phyloP scores from a whole-genome alignment of 2,888 invertebrate genomes.

The Drosophila kuntzei region DNA sequence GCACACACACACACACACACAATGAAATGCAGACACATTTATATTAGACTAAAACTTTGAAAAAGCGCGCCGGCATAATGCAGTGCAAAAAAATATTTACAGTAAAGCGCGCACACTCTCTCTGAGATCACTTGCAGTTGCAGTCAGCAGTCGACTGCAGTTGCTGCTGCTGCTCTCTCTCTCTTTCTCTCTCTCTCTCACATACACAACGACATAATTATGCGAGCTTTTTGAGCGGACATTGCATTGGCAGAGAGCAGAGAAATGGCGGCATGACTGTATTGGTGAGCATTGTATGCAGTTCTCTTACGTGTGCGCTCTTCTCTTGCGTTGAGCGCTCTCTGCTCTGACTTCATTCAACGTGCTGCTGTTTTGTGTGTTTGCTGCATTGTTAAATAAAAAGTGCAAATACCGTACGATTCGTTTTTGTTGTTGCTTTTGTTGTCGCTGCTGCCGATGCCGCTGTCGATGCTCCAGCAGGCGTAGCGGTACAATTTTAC shows the following conservation, averaged over 20 bases:
- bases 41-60: conserved; percentile 66
- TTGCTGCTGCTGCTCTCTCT: conserved; percentile 25
- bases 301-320: conserved; percentile 20
- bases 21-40: conserved; percentile 13
- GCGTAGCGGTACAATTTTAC: conserved; percentile 62
- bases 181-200: conserved; percentile 7
- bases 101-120: conserved; percentile 65
- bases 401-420: conserved; percentile 77
- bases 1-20: conserved; percentile 11
- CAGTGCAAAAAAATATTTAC: conserved; percentile 73
- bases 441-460: conserved; percentile 16
- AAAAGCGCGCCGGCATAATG: conserved; percentile 77
- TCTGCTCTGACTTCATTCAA: conserved; percentile 16
- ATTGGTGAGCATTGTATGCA: conserved; percentile 24
- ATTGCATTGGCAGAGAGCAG: neutral
- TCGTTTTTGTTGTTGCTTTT: conserved; percentile 40
- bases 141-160: conserved; percentile 44
- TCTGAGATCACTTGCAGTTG: conserved; percentile 70
- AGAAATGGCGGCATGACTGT: conserved; percentile 3
- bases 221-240: conserved; percentile 39
- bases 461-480: conserved; percentile 29
- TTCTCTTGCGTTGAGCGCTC: conserved; percentile 25
- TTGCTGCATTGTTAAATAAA: conserved; percentile 69
- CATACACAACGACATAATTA: conserved; percentile 2
- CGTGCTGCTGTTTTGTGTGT: conserved; percentile 26